Base-by-base conservation (phyloP, 2,888 invertebrate genomes). In the Yponomeuta evonymella region DNA sequence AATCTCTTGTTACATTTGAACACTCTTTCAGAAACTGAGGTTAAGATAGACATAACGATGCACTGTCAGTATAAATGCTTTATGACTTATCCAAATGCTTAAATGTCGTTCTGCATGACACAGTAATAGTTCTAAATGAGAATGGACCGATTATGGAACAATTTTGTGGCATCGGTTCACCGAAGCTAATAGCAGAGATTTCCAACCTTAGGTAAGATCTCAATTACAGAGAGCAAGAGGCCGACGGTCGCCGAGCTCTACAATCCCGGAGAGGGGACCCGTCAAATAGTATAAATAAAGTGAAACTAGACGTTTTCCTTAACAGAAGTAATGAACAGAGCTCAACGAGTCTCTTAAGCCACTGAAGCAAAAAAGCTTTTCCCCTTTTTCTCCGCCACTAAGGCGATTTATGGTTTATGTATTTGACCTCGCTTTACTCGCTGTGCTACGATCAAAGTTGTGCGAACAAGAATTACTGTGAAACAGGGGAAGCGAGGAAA, bases 401-500 rank as follows among this genome's bases (percentile, higher is more conserved):
- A 81, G 81, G 82, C 82, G 80, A 87, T 88, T 88, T 87, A 87
- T 86, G 80, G 85, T 82, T 87, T 85, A 85, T 87, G 81, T 86
- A 81, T 86, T 85, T 84, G 86, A 86, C 87, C 87, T 87, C 85
- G 83, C 79, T 78, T 74, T 79, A 76, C 78, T 80, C 80, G 75
- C 72, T 73, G 77, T 79, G 77, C 77, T 80, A 83, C 82, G 84
- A 81, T 80, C 79, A 84, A 80, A 79, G 77, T 71, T 70, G 69
- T 71, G 30, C 72, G 81, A 81, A 83, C 79, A 79, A 82, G 80
- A 84, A 84, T 83, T 6, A 36, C n/a, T 10, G 30, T n/a, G 58
- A 51, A 69, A 69, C 58, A 69, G n/a, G 30, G 62, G 23, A 62
- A 69, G 62, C 5, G 23, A 33, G 11, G 69, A 69, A 48, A 10